These are phyloP conservation scores for Lydus trimaculatus DNA, from an alignment of 2,888 invertebrate genomes.

Conservation along the genomic window DNA sequence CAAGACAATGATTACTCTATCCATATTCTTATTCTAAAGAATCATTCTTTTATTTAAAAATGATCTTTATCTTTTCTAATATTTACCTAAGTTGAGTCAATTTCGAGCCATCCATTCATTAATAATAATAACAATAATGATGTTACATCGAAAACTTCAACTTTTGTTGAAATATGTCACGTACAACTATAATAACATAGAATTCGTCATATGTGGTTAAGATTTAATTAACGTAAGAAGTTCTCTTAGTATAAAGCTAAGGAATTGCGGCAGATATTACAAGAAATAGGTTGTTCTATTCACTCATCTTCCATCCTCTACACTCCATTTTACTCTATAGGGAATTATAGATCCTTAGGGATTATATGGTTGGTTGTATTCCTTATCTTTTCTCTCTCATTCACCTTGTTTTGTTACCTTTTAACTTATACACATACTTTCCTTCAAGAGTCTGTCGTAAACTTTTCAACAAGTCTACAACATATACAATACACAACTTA, in stretches of 20 bases:
- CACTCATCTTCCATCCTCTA: not conserved
- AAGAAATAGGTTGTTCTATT: conserved; percentile 24
- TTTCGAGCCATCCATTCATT: not conserved
- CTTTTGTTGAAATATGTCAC: not conserved
- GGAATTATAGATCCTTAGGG: not conserved
- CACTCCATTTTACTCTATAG: not conserved
- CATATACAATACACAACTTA: not conserved
- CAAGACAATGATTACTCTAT: not conserved
- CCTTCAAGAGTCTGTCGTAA: not conserved
- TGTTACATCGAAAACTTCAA: not conserved
- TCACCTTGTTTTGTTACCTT: not conserved
- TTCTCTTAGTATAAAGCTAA: conserved; percentile 23
- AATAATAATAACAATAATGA: not conserved
- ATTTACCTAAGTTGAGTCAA: not conserved
- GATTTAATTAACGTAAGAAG: conserved; percentile 41
- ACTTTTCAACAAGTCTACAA: not conserved
- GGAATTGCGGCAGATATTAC: conserved; percentile 32
- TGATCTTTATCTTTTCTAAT: not conserved
- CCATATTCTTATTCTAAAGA: not conserved
- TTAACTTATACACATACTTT: not conserved
- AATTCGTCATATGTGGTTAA: conserved; percentile 36
- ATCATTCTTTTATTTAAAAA: not conserved
- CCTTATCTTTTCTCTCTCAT: not conserved
- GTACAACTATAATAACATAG: conserved; percentile 5
- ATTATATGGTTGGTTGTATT: not conserved